Conservation (phyloP, 2,888 invertebrate species). For the Cremastinae sp. region DNA sequence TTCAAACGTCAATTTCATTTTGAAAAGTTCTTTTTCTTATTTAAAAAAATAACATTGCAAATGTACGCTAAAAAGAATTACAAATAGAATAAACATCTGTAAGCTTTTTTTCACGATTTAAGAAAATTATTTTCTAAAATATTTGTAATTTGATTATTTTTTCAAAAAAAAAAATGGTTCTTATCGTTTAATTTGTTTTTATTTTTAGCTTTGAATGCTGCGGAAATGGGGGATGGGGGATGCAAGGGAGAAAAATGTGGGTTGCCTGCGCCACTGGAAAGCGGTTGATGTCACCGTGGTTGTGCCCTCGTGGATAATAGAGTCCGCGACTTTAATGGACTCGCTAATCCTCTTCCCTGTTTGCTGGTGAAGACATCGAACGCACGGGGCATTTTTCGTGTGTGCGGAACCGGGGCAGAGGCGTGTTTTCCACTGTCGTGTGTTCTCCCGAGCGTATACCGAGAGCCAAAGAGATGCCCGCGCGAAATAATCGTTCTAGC, state of each 20-base stretch:
- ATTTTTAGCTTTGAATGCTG: not conserved
- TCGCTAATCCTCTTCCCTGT: slow-evolving; percentile 80
- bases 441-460: slow-evolving; percentile 30
- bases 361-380: slow-evolving; percentile 74
- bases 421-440: slow-evolving; percentile 26
- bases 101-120: too few relatives aligned
- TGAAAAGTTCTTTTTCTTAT: too few relatives aligned
- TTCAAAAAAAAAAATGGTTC: too few relatives aligned
- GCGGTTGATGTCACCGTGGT: slow-evolving; percentile 79
- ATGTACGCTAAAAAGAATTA: too few relatives aligned
- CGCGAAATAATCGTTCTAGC: slow-evolving; percentile 52
- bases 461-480: slow-evolving; percentile 33
- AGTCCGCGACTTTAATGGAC: slow-evolving; percentile 81
- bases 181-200: not conserved
- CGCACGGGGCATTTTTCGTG: slow-evolving; percentile 17
- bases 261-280: slow-evolving; percentile 73
- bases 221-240: not conserved
- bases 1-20: not conserved
- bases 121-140: too few relatives aligned
- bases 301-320: slow-evolving; percentile 79
- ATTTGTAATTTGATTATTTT: not conserved
- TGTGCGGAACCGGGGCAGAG: slow-evolving; percentile 12
- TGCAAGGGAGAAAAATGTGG: slow-evolving; percentile 26
- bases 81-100: too few relatives aligned
- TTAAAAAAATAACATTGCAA: too few relatives aligned